These are phyloP conservation scores for Ceratina japonica DNA, from an alignment of 1,140 invertebrate genomes.

Conservation along the genomic window DNA sequence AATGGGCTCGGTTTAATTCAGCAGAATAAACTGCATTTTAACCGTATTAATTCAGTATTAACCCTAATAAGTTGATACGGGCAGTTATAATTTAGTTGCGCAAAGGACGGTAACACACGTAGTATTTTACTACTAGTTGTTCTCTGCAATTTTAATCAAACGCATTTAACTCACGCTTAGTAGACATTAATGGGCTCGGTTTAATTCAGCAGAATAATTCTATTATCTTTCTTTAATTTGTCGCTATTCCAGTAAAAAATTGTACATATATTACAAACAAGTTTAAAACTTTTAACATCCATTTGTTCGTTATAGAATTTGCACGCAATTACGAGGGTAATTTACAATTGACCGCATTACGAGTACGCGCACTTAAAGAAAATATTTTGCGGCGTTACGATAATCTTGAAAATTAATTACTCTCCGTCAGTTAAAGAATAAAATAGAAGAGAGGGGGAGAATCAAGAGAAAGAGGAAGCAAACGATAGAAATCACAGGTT, in stretches of 20 bases:
- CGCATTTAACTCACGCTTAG: background rate
- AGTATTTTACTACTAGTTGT: background rate
- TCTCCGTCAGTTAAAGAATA: background rate
- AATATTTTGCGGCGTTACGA: constrained; percentile 4
- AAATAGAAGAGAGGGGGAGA: constrained; percentile 14
- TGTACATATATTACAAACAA: constrained; percentile 33
- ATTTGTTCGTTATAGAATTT: constrained; percentile 19
- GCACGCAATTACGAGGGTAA: constrained; percentile 7
- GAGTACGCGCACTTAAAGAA: background rate
- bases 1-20: background rate
- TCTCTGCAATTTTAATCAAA: constrained; percentile 6
- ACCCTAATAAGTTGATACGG: constrained; percentile 25
- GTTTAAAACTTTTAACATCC: constrained; percentile 26
- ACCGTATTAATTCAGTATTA: constrained; percentile 27
- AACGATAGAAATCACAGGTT: constrained; percentile 50
- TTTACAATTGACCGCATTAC: background rate
- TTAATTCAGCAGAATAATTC: background rate
- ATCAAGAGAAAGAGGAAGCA: constrained; percentile 50
- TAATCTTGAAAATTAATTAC: constrained; percentile 1
- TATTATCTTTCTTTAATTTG: constrained; percentile 8
- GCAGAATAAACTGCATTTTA: constrained; percentile 17
- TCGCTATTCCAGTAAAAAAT: constrained; percentile 29
- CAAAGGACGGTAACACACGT: background rate
- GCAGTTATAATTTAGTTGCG: constrained; percentile 7
- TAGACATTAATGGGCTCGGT: background rate